phyloP scores from a whole-genome alignment of 2,888 invertebrate species.

The Acleris cristana region DNA sequence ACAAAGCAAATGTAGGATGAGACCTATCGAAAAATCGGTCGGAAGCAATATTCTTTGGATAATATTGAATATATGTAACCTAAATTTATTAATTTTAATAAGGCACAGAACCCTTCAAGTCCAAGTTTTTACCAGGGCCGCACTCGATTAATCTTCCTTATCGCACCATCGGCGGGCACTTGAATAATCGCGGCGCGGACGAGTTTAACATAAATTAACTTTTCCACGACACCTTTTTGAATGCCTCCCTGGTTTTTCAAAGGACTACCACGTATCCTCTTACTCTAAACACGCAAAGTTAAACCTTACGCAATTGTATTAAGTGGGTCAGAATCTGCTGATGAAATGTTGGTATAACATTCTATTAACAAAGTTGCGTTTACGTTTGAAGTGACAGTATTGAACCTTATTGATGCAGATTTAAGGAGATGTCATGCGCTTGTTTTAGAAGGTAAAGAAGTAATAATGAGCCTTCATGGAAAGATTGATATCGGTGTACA shows the following conservation, averaged over 20 bases:
- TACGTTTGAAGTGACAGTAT: slow-evolving; percentile 40
- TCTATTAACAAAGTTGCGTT: slow-evolving; percentile 18
- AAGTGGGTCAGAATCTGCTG: background rate
- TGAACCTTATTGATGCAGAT: slow-evolving; percentile 42
- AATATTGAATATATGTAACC: too few species aligned
- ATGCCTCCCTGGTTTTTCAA: slow-evolving; percentile 68
- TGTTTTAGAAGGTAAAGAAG: slow-evolving; percentile 48
- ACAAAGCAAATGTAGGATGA: too few species aligned
- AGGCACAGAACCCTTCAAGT: slow-evolving; percentile 33
- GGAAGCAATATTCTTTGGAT: too few species aligned
- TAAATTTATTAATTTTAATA: background rate
- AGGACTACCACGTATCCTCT: slow-evolving; percentile 14
- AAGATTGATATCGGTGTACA: slow-evolving; percentile 78
- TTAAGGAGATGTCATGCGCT: slow-evolving; percentile 37
- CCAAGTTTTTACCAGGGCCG: slow-evolving; percentile 48
- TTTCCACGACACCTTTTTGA: slow-evolving; percentile 77
- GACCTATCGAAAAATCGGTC: too few species aligned
- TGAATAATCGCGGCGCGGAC: slow-evolving; percentile 78
- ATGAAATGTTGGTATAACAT: slow-evolving; percentile 14
- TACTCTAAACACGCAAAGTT: background rate
- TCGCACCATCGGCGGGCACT: slow-evolving; percentile 68
- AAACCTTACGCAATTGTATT: background rate
- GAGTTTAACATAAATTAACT: slow-evolving; percentile 83
- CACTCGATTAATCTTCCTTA: slow-evolving; percentile 79
- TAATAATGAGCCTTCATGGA: slow-evolving; percentile 77